Conservation (phyloP, 2,888 invertebrate species). For the Mythimna pallens region DNA sequence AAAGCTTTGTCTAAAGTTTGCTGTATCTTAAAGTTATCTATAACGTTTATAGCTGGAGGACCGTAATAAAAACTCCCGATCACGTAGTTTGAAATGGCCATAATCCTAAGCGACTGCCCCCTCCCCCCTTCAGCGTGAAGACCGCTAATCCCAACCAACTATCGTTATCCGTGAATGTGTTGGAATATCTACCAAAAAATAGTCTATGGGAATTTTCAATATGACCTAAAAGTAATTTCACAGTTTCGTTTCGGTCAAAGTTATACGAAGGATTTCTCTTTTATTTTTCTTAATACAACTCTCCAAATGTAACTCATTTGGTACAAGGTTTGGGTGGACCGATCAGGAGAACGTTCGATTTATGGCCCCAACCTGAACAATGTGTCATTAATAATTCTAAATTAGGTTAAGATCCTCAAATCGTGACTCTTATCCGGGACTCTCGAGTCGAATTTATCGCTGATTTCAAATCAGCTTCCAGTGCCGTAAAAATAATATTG, state of each 20-base stretch:
- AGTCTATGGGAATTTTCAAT: slow-evolving; percentile 20
- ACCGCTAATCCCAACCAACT: slow-evolving; percentile 63
- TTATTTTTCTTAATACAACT: slow-evolving; percentile 12
- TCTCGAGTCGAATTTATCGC: slow-evolving; percentile 25
- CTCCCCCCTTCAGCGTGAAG: slow-evolving; percentile 10
- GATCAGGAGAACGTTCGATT: slow-evolving; percentile 26
- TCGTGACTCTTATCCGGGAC: slow-evolving; percentile 37
- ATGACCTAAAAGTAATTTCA: neutral
- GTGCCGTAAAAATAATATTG: slow-evolving; percentile 10
- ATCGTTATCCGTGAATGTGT: slow-evolving; percentile 49
- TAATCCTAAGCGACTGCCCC: slow-evolving; percentile 61
- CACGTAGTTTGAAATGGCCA: slow-evolving; percentile 73
- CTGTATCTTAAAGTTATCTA: slow-evolving; percentile 63
- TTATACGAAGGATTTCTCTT: neutral
- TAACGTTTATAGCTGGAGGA: slow-evolving; percentile 64
- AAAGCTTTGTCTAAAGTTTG: slow-evolving; percentile 48
- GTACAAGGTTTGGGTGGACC: slow-evolving; percentile 30
- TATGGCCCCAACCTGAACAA: slow-evolving; percentile 40
- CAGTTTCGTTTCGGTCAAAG: neutral
- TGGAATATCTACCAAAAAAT: slow-evolving; percentile 40
- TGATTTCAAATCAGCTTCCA: slow-evolving; percentile 23
- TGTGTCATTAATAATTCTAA: slow-evolving; percentile 35
- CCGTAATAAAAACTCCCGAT: slow-evolving; percentile 73
- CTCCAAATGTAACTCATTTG: slow-evolving; percentile 28
- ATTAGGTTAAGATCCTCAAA: slow-evolving; percentile 38